Base-by-base conservation (phyloP, 2,797 vertebrate genomes). In the Falco peregrinus region DNA sequence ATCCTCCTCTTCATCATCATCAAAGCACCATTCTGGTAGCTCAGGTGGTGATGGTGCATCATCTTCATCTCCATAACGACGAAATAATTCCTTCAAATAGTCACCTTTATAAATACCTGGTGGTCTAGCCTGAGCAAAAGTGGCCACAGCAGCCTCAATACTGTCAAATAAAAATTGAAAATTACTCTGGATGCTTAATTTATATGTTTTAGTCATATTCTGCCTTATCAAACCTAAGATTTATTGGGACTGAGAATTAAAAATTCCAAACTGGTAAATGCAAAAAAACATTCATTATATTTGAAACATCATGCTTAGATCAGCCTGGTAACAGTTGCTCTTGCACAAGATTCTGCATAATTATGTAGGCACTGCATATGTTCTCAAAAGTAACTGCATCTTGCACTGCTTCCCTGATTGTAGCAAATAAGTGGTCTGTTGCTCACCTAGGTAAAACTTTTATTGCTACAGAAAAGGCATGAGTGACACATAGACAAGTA, bases 91-190 rank as follows among this genome's bases (percentile, higher is more conserved):
- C 98, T 99, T 99, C 97, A 99, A 98, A 98, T 99, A 99, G 96
- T 99, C 99, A 79, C 98, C 99, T 98, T 99, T 99, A 97, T 99
- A 99, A 98, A 99, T 99, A 97, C 99, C 99, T 13, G 99, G 99
- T 67, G 99, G 98, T 85, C 99, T 99, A 89, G 99, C 98, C 96
- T 99, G 98, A 92, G 98, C 97, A 97, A 99, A 99, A 80, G 98
- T 99, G 63, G 98, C 99, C 93, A 99, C 99, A 59, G 99, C 99
- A 96, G 99, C 99, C 97, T 99, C 99, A 73, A 99, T 84, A 89
- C 99, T 99, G 98, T 43, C 28, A 95, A 98, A 97, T 37, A 94
- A 96, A 89, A 84, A 59, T 2, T 37, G 5, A 71, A 51, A 92
- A 78, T 87, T 56, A 47, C 69, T 87, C 68, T 41, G 13, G 18